These are phyloP conservation scores for Bombus polaris DNA, from an alignment of 1,140 invertebrate species.

Conservation along the genomic window DNA sequence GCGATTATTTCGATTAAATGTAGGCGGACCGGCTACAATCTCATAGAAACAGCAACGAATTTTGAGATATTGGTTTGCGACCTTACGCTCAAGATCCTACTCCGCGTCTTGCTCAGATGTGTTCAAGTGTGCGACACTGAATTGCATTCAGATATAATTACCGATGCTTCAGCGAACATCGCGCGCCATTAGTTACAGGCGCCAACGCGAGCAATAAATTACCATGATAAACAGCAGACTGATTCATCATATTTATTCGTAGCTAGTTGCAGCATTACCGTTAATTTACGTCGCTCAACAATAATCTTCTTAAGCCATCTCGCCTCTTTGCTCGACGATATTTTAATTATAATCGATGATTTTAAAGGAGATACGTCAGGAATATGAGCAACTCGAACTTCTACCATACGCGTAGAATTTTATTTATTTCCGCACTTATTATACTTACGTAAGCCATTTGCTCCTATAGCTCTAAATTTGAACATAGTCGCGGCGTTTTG, in stretches of 20 bases:
- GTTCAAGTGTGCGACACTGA: slow-evolving; percentile 29
- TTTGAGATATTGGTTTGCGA: background rate
- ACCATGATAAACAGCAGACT: slow-evolving; percentile 44
- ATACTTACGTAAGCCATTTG: background rate
- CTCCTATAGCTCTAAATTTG: background rate
- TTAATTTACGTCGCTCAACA: slow-evolving; percentile 28
- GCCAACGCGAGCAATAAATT: slow-evolving; percentile 42
- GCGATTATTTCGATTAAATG: background rate
- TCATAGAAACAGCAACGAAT: background rate
- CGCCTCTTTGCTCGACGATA: background rate
- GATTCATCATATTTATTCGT: slow-evolving; percentile 48
- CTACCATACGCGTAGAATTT: background rate
- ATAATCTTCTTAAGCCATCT: slow-evolving; percentile 28
- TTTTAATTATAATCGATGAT: slow-evolving; percentile 20
- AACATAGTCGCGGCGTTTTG: background rate
- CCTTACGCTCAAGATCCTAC: background rate
- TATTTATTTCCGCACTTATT: background rate
- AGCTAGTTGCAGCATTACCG: background rate
- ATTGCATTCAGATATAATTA: slow-evolving; percentile 55
- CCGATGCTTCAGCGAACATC: slow-evolving; percentile 47
- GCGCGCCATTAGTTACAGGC: slow-evolving; percentile 51
- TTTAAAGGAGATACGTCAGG: background rate
- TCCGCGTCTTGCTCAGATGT: background rate
- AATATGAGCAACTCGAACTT: background rate
- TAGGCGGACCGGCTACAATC: too few species aligned